Evolutionary conservation across 2,888 invertebrate genomes (phyloP).

Genomic region (Luperina nickerlii): DNA sequence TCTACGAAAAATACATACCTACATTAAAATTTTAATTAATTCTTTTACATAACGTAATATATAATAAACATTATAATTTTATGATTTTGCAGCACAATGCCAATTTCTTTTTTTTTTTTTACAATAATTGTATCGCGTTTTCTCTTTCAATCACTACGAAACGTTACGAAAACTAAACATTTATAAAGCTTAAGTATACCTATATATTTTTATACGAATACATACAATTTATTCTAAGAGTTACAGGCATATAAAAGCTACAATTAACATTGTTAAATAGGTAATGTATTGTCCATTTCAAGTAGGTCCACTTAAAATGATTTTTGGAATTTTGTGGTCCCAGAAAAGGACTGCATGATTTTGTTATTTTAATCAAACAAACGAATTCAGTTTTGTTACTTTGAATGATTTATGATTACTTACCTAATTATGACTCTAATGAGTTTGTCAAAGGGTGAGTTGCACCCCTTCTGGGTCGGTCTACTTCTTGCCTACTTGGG

Average conservation of each 20-base stretch:
- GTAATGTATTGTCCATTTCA: constrained; percentile 69
- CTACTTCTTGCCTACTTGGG: background rate
- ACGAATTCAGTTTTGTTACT: no score
- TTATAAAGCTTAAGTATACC: constrained; percentile 35
- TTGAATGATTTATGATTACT: background rate
- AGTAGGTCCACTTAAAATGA: constrained; percentile 55
- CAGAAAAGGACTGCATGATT: constrained; percentile 2
- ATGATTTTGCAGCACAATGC: constrained; percentile 18
- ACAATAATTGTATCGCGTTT: background rate
- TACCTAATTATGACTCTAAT: no score
- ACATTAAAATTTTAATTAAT: background rate
- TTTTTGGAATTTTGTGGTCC: constrained; percentile 35
- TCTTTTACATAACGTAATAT: background rate
- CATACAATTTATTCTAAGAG: constrained; percentile 29
- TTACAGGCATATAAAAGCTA: constrained; percentile 72
- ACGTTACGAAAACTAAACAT: constrained; percentile 23
- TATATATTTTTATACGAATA: constrained; percentile 25
- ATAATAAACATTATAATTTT: background rate
- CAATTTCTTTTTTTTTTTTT: background rate
- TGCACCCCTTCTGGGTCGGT: background rate
- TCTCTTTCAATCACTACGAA: constrained; percentile 15
- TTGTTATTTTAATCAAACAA: background rate
- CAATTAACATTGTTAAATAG: constrained; percentile 48
- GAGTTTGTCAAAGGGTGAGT: background rate
- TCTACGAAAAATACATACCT: background rate